Evolutionary conservation across 2,888 invertebrate species (phyloP).

Genomic region (Elgonia sp.): DNA sequence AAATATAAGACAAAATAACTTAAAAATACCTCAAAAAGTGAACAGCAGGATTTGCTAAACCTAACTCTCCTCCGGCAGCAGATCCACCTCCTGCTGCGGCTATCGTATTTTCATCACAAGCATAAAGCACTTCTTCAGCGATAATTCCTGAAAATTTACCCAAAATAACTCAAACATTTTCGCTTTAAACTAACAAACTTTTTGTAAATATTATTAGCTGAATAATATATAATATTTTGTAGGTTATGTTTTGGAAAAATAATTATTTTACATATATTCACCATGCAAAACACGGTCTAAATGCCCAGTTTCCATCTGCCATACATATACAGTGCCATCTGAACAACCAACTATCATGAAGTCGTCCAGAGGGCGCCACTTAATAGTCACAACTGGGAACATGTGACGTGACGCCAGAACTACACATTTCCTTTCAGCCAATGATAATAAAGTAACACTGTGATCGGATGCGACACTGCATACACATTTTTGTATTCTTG

Average conservation of each 20-base stretch:
- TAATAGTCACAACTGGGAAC: slow-evolving; percentile 97
- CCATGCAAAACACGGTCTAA: slow-evolving; percentile 98
- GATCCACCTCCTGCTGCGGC: slow-evolving; percentile 88
- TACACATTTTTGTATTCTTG: slow-evolving; percentile 96
- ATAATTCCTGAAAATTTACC: slow-evolving; percentile 90
- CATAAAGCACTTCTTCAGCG: slow-evolving; percentile 97
- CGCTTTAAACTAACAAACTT: not conserved
- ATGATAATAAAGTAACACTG: slow-evolving; percentile 97
- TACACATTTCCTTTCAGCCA: slow-evolving; percentile 97
- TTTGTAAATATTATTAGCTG: too few species aligned
- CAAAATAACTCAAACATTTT: not conserved
- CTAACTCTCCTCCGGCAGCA: slow-evolving; percentile 89
- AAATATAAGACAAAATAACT: too few species aligned
- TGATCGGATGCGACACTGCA: slow-evolving; percentile 99
- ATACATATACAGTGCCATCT: slow-evolving; percentile 99
- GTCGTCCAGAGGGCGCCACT: slow-evolving; percentile 98
- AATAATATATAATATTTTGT: too few species aligned
- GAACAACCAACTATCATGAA: slow-evolving; percentile 99
- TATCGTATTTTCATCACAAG: slow-evolving; percentile 95
- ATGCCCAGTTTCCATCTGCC: slow-evolving; percentile 99
- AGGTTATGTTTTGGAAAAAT: not conserved
- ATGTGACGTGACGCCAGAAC: slow-evolving; percentile 97
- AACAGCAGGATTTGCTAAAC: slow-evolving; percentile 96
- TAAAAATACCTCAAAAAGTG: slow-evolving; percentile 93
- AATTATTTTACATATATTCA: slow-evolving; percentile 80